phyloP scores from a whole-genome alignment of 2,113 vertebrate genomes.

The Todiramphus saurophagus region DNA sequence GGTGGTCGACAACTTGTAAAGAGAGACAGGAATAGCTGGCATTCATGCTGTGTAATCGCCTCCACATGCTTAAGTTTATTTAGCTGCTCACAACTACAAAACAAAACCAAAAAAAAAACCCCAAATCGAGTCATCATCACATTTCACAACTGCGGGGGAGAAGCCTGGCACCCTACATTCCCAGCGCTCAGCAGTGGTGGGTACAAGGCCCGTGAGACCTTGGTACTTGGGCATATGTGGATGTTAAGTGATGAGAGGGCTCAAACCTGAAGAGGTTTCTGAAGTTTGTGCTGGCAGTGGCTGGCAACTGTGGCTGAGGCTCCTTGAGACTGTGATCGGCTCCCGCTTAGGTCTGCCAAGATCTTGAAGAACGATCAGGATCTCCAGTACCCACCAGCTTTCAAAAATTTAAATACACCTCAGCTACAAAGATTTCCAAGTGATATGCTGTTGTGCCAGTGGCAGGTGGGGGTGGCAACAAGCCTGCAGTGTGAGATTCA shows the following conservation, averaged over 20 bases:
- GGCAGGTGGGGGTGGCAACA: background rate
- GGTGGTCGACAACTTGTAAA: background rate
- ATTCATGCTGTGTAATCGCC: background rate
- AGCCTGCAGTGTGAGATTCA: background rate
- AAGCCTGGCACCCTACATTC: background rate
- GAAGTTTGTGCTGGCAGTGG: accelerated
- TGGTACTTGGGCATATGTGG: accelerated
- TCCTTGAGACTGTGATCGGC: no score
- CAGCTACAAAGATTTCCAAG: background rate
- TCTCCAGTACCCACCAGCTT: accelerated
- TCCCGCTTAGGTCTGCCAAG: background rate
- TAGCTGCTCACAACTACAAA: background rate
- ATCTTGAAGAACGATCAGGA: background rate
- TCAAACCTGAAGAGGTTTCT: background rate
- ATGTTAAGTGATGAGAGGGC: accelerated
- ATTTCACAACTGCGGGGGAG: background rate
- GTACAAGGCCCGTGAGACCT: no score
- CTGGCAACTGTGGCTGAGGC: background rate
- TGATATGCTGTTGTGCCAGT: accelerated
- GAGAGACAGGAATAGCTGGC: background rate
- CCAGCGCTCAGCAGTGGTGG: background rate
- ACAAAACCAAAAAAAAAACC: background rate
- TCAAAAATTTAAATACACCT: background rate
- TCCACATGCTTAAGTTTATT: background rate
- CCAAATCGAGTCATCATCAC: background rate